These are phyloP conservation scores for Achroia grisella DNA, from an alignment of 1,140 invertebrate genomes.

Conservation along the genomic window DNA sequence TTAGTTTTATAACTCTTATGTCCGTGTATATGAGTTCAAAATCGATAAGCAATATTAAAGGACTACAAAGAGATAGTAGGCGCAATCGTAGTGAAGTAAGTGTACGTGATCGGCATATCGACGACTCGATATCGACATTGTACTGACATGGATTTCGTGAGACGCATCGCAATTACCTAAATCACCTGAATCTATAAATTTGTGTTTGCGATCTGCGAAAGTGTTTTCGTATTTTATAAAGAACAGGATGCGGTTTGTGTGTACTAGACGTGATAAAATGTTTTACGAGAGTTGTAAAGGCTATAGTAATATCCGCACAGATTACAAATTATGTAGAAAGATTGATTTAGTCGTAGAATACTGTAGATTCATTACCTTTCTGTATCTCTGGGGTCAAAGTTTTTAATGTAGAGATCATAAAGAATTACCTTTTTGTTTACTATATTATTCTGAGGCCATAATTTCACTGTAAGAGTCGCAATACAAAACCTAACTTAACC, in stretches of 20 bases:
- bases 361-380: no score
- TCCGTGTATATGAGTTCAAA: conserved; percentile 9
- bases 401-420: no score
- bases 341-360: background rate
- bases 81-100: conserved; percentile 24
- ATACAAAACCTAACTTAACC: no score
- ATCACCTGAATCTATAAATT: background rate
- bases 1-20: background rate
- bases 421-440: no score
- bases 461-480: no score
- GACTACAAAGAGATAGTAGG: background rate
- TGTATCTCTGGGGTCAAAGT: no score
- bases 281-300: background rate
- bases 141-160: conserved; percentile 34
- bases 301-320: no score
- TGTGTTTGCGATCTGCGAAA: conserved; percentile 8
- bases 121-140: conserved; percentile 17
- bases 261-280: background rate
- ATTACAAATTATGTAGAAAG: no score
- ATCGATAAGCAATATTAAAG: conserved; percentile 4
- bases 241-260: conserved; percentile 2
- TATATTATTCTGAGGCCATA: no score
- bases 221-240: background rate
- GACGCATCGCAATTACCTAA: conserved; percentile 19
- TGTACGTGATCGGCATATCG: conserved; percentile 33